Evolutionary conservation across 2,888 invertebrate genomes (phyloP), one percentile per base, ranked within the genome.

Genomic region (Tenthredo amoena): DNA sequence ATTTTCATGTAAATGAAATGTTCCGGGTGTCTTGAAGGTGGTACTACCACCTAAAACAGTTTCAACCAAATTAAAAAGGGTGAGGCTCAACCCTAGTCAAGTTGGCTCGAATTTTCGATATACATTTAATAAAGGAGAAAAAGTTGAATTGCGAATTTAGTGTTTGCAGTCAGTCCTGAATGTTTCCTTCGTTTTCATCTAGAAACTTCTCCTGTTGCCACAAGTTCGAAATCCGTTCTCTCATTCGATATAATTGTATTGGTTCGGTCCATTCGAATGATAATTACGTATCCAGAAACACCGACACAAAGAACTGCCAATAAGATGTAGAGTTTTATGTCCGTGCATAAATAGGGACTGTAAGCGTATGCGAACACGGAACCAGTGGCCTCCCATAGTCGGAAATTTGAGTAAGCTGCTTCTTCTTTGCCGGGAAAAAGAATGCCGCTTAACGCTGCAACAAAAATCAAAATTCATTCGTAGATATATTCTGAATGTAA

Each of bases 321-420:
- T 3, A 98, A 94, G 47, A 96, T 94, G 90, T 96, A 95, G 7
- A 98, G 92, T 90, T 98, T 98, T 0, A 96, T 94, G 82, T 95
- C 94, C 0, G 97, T 97, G 90, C 97, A 97, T 6, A 98, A 93
- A 90, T 96, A 96, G 2, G 97, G 96, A 72, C 97, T 98, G 85
- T 97, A 96, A 0, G 96, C 95, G 90, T 98, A 98, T 0, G 98
- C 96, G 85, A 98, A 95, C 18, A 98, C 98, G 86, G 98, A 98
- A 82, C 98, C 99, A 0, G 97, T 95, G 0, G 98, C 96, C 93
- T 98, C 98, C 98, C 98, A 99, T 79, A 99, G 94, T 10, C 98
- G 95, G 93, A 98, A 98, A 94, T 98, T 98, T 88, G 98, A 98
- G 93, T 98, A 99, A 0, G 98, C 97, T 0, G 98, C 98, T 91